Conservation (phyloP, 2,797 vertebrate species). For the Podargus strigoides region DNA sequence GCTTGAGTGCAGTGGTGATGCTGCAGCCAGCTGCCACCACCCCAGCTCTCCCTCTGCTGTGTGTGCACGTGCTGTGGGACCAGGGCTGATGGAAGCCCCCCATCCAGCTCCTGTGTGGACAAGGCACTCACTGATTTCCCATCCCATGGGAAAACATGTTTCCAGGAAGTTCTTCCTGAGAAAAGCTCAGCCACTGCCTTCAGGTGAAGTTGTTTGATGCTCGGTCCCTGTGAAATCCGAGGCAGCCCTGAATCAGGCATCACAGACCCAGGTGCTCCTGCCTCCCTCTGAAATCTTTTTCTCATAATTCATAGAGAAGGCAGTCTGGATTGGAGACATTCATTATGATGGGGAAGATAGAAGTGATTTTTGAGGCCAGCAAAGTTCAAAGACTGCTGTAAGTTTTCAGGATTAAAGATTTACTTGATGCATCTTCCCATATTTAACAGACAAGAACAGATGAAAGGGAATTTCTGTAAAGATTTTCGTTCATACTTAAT, state of each 20-base stretch:
- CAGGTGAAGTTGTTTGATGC: neutral
- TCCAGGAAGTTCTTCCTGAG: neutral
- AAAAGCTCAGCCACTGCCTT: neutral
- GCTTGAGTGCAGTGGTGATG: neutral
- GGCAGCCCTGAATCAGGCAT: neutral
- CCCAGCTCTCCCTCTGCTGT: fast-evolving
- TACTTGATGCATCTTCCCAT: constrained; percentile 5
- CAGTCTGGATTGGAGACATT: neutral
- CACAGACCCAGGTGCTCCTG: neutral
- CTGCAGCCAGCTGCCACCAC: too few species aligned
- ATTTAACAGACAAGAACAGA: constrained; percentile 69
- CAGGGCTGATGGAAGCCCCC: too few species aligned
- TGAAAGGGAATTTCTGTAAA: constrained; percentile 68
- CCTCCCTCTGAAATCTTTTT: neutral
- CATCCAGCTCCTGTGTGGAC: too few species aligned
- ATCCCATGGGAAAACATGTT: neutral
- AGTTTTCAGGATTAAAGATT: constrained; percentile 65
- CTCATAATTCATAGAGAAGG: neutral
- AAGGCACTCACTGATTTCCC: too few species aligned
- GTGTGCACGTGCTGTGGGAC: too few species aligned
- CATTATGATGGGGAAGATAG: neutral
- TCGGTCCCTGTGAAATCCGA: neutral
- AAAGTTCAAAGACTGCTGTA: constrained; percentile 60
- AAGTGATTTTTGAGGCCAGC: constrained; percentile 31
- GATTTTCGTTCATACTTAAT: constrained; percentile 67